Conservation (phyloP, 2,797 vertebrate species). For the Chrysolophus pictus region DNA sequence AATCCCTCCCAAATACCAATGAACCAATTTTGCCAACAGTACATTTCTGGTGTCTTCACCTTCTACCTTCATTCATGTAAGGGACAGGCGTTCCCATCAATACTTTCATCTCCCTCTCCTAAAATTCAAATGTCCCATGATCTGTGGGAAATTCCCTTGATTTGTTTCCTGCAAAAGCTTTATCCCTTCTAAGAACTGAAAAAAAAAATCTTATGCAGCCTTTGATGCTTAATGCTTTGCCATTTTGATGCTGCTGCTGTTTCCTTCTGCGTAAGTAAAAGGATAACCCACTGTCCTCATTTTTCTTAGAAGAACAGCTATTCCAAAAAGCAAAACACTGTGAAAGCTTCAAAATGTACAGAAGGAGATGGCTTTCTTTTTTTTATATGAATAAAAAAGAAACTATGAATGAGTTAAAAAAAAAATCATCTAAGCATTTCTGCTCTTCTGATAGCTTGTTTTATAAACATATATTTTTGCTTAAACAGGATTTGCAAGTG, state of each 20-base stretch:
- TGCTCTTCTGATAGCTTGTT: background rate
- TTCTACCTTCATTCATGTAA: background rate
- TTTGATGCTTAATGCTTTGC: conserved; percentile 19
- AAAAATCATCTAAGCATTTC: background rate
- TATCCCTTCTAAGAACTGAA: background rate
- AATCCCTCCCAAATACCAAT: background rate
- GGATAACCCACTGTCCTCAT: background rate
- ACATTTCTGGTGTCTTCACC: background rate
- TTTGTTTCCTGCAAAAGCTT: conserved; percentile 12
- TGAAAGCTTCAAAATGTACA: background rate
- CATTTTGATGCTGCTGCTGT: background rate
- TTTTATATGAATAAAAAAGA: background rate
- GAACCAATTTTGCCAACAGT: background rate
- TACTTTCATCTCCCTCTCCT: background rate
- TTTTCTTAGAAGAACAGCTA: background rate
- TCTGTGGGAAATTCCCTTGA: background rate
- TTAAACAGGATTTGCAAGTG: background rate
- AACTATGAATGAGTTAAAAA: background rate
- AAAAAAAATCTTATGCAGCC: background rate
- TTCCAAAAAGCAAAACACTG: background rate
- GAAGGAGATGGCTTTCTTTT: background rate
- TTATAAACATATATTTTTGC: background rate
- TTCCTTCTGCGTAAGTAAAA: background rate
- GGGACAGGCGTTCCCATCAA: conserved; percentile 1
- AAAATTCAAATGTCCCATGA: background rate